phyloP scores from a whole-genome alignment of 2,113 vertebrate genomes.

The Poeciliopsis occidentalis region DNA sequence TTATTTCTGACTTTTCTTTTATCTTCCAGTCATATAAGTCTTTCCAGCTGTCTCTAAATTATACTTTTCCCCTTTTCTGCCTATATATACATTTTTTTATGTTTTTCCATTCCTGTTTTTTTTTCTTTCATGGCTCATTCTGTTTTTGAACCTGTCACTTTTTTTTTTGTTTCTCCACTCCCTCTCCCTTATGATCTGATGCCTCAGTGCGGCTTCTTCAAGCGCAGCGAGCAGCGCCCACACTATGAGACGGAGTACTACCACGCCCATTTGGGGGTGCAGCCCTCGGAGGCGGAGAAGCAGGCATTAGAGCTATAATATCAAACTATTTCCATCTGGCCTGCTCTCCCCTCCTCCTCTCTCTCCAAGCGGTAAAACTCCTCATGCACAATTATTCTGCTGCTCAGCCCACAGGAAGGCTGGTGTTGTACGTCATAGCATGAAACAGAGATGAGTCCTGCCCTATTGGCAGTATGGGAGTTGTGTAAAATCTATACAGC shows the following conservation, averaged over 20 bases:
- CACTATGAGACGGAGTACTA: slow-evolving; percentile 88
- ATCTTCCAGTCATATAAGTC: background rate
- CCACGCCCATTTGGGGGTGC: slow-evolving; percentile 85
- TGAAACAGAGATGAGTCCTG: slow-evolving; percentile 1
- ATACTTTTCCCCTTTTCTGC: slow-evolving; percentile 34
- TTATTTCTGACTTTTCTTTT: background rate
- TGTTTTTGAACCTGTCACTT: slow-evolving; percentile 30
- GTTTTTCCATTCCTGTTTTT: slow-evolving; percentile 29
- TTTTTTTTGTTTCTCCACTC: slow-evolving; percentile 3
- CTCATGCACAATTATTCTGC: slow-evolving; percentile 17
- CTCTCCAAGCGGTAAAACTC: slow-evolving; percentile 70
- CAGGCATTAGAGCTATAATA: slow-evolving; percentile 82
- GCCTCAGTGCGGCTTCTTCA: slow-evolving; percentile 92
- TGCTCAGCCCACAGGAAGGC: slow-evolving; percentile 26
- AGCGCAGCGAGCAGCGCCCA: slow-evolving; percentile 77
- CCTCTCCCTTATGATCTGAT: slow-evolving; percentile 22
- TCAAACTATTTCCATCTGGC: slow-evolving; percentile 55
- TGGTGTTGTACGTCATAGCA: slow-evolving; percentile 50
- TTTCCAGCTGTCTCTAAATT: background rate
- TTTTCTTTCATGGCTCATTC: slow-evolving; percentile 14
- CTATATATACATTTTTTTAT: slow-evolving; percentile 24
- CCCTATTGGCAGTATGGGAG: too few relatives aligned
- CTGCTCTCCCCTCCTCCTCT: slow-evolving; percentile 71
- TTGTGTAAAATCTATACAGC: too few relatives aligned
- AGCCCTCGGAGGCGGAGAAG: slow-evolving; percentile 88